Conservation (phyloP, 2,113 vertebrate species). For the Riparia riparia region DNA sequence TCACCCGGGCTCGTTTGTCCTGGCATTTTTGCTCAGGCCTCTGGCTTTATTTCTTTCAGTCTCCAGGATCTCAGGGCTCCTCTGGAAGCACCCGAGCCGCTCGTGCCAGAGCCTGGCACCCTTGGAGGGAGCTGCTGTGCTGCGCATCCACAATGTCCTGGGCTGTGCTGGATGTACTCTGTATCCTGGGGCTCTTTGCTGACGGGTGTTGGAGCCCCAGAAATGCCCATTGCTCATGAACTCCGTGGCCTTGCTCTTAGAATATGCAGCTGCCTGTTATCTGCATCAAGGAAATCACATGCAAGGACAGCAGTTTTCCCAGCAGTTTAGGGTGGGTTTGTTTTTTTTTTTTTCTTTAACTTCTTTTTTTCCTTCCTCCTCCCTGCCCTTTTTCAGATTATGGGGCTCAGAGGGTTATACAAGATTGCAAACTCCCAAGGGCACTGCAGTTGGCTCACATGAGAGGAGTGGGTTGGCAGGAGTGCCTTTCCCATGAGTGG, state of each 20-base stretch:
- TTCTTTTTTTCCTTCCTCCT: not conserved
- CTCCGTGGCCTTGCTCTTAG: not conserved
- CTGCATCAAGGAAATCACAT: not conserved
- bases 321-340: no score
- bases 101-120: not conserved
- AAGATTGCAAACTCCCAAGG: not conserved
- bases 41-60: not conserved
- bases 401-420: not conserved
- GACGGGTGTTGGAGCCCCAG: not conserved
- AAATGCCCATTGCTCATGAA: not conserved
- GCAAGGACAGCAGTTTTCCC: not conserved
- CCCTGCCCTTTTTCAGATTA: not conserved
- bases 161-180: accelerated
- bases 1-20: not conserved
- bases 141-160: not conserved
- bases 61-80: not conserved
- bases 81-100: accelerated
- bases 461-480: not conserved
- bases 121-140: accelerated
- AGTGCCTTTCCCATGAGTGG: not conserved
- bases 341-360: not conserved
- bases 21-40: not conserved
- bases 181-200: not conserved
- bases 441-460: not conserved
- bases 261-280: not conserved